Evolutionary conservation across 2,113 vertebrate genomes (phyloP).

Genomic region (Danio rerio): DNA sequence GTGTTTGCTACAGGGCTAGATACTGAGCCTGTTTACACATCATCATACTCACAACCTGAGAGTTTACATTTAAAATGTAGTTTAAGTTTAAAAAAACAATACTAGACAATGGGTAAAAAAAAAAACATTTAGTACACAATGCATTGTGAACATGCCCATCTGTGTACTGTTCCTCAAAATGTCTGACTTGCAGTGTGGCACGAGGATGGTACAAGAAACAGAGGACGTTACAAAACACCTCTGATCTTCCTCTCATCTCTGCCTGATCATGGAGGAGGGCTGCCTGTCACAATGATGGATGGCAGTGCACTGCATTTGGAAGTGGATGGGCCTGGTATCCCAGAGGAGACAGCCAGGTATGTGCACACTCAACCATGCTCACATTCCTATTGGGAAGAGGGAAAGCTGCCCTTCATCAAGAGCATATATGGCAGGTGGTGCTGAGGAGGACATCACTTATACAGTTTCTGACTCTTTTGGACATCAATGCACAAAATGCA

Average conservation of each 20-base stretch:
- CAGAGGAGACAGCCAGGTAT: not conserved
- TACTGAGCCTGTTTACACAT: not conserved
- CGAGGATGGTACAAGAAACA: not conserved
- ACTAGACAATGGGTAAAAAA: too few relatives aligned
- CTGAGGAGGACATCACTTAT: not conserved
- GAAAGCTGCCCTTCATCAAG: slow-evolving; percentile 14
- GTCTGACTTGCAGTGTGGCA: not conserved
- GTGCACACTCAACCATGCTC: slow-evolving; percentile 5
- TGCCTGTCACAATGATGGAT: slow-evolving; percentile 35
- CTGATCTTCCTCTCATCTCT: slow-evolving; percentile 5
- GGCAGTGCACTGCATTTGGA: slow-evolving; percentile 21
- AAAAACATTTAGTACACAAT: not conserved
- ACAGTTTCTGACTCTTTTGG: not conserved
- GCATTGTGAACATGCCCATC: not conserved
- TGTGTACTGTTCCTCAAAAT: not conserved
- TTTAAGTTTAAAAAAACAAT: not conserved
- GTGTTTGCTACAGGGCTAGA: not conserved
- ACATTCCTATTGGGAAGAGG: not conserved
- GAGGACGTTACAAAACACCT: not conserved
- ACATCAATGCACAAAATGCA: slow-evolving; percentile 12
- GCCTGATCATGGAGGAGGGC: slow-evolving; percentile 23
- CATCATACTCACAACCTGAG: not conserved
- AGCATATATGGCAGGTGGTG: not conserved
- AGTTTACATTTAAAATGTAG: not conserved
- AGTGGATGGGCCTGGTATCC: slow-evolving; percentile 7